Base-by-base conservation (phyloP, 2,888 invertebrate species). In the Eugnorisma glareosa region DNA sequence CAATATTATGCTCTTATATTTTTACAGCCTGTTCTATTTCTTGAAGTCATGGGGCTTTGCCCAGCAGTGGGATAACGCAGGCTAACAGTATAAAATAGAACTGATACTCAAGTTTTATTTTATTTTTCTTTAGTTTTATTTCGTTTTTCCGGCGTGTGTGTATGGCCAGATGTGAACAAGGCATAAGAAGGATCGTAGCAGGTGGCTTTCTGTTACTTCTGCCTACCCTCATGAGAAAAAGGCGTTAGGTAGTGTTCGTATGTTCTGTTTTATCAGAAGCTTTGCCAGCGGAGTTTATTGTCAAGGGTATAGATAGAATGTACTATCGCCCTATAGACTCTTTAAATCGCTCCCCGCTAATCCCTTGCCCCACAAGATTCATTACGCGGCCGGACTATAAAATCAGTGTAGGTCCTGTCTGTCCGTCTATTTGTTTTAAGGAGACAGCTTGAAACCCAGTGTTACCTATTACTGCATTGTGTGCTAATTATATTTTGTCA, bases 311-410 rank as follows among this genome's bases (percentile, higher is more conserved):
- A 28, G 5, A 15, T 15, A 28, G 5, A 1, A 37, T 15, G 0
- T 15, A 21, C 15, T 15, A 37, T 15, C 2, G 2, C 21, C 21
- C 3, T 5, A 31, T 6, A 45, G 8, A 18, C 35, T 45, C 11
- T 73, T n/a, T 7, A 31, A 74, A 64, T 59, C 72, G 75, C 77
- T 84, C 2, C 3, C 57, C 81, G 77, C 85, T 72, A 51, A 8
- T 79, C 0, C 1, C 81, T 87, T 81, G 40, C 0, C 54, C 88
- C 82, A 73, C 61, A 69, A 71, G 64, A 85, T 82, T 86, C 79
- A 88, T 88, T 88, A 89, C 86, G 67, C 74, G 45, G 77, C 72
- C 67, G 18, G 86, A 85, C 90, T 88, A 92, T 92, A 91, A 92
- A 92, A 91, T 85, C 84, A 81, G 83, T 83, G 87, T 87, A 78